These are phyloP conservation scores for Peribatodes rhomboidaria DNA, from an alignment of 2,888 invertebrate genomes.

Conservation along the genomic window DNA sequence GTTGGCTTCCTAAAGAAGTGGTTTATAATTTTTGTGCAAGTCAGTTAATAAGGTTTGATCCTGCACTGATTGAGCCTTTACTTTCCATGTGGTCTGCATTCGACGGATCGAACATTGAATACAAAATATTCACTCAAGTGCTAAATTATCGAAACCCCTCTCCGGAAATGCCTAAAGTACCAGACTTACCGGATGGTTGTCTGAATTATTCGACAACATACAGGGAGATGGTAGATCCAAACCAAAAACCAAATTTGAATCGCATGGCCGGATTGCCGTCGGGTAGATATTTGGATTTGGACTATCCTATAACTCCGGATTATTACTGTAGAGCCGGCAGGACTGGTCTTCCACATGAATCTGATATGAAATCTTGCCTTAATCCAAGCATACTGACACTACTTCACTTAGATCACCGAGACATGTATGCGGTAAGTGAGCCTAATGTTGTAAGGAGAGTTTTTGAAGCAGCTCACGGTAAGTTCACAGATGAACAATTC, in stretches of 20 bases:
- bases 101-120: slow-evolving; percentile 76
- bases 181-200: slow-evolving; percentile 66
- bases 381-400: slow-evolving; percentile 69
- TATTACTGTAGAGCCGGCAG: slow-evolving; percentile 63
- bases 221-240: slow-evolving; percentile 50
- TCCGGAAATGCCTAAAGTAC: slow-evolving; percentile 74
- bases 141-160: slow-evolving; percentile 76
- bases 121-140: slow-evolving; percentile 79
- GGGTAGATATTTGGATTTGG: slow-evolving; percentile 70
- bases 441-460: slow-evolving; percentile 70
- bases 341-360: slow-evolving; percentile 69
- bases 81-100: slow-evolving; percentile 78
- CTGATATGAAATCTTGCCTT: slow-evolving; percentile 68
- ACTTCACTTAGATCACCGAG: slow-evolving; percentile 69
- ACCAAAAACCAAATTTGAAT: too few species aligned
- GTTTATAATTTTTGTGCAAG: slow-evolving; percentile 77
- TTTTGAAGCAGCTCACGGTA: slow-evolving; percentile 83
- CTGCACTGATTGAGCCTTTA: slow-evolving; percentile 80
- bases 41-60: slow-evolving; percentile 76
- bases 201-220: slow-evolving; percentile 75
- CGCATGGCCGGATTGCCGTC: too few species aligned
- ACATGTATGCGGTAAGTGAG: slow-evolving; percentile 73
- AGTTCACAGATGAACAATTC: slow-evolving; percentile 80
- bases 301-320: slow-evolving; percentile 70
- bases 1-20: slow-evolving; percentile 75